Conservation (phyloP, 2,888 invertebrate genomes). For the Reticulitermes lucifugus region DNA sequence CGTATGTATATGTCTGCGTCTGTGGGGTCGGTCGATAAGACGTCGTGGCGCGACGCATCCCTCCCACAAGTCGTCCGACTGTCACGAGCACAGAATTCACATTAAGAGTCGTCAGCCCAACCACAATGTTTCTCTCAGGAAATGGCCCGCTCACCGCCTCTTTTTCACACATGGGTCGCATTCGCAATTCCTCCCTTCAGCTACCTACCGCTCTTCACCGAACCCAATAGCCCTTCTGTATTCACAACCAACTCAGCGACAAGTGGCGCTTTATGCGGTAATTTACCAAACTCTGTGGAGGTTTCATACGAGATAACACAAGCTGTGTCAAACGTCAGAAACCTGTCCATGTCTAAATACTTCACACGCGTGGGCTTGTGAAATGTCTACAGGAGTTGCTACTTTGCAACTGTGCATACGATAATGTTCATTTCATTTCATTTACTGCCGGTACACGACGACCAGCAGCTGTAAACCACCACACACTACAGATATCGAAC, state of each 20-base stretch:
- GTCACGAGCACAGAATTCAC: constrained; percentile 1
- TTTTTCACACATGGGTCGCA: constrained; percentile 43
- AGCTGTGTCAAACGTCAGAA: no score
- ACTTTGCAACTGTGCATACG: no score
- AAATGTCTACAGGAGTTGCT: no score
- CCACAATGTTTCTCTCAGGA: not conserved
- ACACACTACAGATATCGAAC: no score
- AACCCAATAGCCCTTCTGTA: not conserved
- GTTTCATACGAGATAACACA: not conserved
- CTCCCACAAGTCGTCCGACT: not conserved
- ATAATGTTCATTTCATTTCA: no score
- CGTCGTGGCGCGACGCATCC: not conserved
- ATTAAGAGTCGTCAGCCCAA: not conserved
- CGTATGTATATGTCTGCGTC: not conserved
- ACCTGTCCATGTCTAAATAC: no score
- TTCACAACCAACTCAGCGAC: constrained; percentile 8
- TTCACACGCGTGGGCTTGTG: no score
- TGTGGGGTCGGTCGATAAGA: not conserved
- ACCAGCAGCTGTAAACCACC: no score
- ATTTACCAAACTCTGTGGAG: not conserved
- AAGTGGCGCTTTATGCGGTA: constrained; percentile 11
- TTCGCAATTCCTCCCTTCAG: constrained; percentile 30
- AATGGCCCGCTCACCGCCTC: not conserved
- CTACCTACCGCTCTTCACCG: not conserved
- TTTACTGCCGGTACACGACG: no score